Percentiles rank a stretch among this genome's conserved stretches.
Conservation (phyloP, 2,888 invertebrate species). For the Scelioninae gen. 2 region DNA sequence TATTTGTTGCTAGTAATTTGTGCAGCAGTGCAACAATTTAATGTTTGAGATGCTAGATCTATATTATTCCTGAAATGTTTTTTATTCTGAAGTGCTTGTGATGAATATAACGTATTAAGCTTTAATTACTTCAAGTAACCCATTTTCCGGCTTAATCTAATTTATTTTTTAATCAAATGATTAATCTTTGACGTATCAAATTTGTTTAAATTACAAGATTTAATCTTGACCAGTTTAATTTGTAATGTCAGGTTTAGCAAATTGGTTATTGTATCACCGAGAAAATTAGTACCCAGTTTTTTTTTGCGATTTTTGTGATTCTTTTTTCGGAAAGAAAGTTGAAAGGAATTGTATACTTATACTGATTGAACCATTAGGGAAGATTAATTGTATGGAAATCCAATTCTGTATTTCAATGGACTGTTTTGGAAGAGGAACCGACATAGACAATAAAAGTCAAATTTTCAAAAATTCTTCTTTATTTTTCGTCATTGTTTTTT, state of each 20-base stretch:
- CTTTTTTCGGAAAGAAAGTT: slow-evolving; percentile 9
- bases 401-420: too few relatives aligned
- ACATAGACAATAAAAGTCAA: too few relatives aligned
- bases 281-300: slow-evolving; percentile 16
- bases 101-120: background rate
- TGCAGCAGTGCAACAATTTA: too few relatives aligned
- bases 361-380: slow-evolving; percentile 12
- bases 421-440: too few relatives aligned
- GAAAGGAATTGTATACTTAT: background rate
- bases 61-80: too few relatives aligned
- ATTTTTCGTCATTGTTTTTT: too few relatives aligned
- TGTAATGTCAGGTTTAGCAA: slow-evolving; percentile 18
- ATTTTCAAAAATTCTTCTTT: too few relatives aligned
- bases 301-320: slow-evolving; percentile 19
- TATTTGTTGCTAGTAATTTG: too few relatives aligned
- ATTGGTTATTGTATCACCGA: slow-evolving; percentile 28
- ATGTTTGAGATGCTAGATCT: too few relatives aligned
- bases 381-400: slow-evolving; percentile 13
- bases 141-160: background rate
- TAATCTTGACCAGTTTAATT: slow-evolving; percentile 21
- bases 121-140: background rate
- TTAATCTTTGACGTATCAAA: background rate
- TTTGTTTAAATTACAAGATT: slow-evolving; percentile 6
- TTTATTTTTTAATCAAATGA: slow-evolving; percentile 10
- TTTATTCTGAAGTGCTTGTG: too few relatives aligned